A percentile compares a stretch with the other conserved stretches of the same genome.
phyloP scores from a whole-genome alignment of 2,888 invertebrate genomes.

The Eupithecia pulchellata region DNA sequence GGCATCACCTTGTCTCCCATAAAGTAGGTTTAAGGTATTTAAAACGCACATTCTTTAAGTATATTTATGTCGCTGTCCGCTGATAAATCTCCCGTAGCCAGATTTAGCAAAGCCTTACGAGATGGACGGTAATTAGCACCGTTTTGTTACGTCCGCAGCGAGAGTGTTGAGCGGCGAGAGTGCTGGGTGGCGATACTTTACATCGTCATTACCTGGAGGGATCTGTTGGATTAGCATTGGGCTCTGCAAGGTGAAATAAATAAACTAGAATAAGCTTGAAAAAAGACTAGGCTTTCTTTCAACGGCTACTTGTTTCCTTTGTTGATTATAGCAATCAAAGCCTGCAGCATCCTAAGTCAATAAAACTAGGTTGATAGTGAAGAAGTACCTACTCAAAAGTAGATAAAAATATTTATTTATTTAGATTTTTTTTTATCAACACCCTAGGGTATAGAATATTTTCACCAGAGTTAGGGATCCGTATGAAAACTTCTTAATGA shows the following conservation, averaged over 20 bases:
- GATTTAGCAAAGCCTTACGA: slow-evolving; percentile 64
- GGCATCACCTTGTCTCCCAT: slow-evolving; percentile 6
- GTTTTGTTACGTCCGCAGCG: slow-evolving; percentile 48
- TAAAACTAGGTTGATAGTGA: neutral
- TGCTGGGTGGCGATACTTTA: slow-evolving; percentile 40
- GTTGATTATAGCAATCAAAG: neutral
- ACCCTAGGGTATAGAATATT: too few relatives aligned
- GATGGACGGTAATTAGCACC: slow-evolving; percentile 61
- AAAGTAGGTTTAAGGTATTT: slow-evolving; percentile 38
- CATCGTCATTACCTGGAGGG: slow-evolving; percentile 45
- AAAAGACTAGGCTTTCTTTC: neutral
- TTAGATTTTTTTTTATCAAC: too few relatives aligned
- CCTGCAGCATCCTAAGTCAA: neutral
- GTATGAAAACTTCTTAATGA: too few relatives aligned
- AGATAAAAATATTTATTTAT: too few relatives aligned
- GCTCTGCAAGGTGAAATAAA: neutral
- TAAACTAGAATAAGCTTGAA: neutral
- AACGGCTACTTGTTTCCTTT: neutral
- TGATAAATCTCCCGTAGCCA: slow-evolving; percentile 57
- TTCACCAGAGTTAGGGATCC: too few relatives aligned
- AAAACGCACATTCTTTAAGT: slow-evolving; percentile 56
- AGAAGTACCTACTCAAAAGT: too few relatives aligned
- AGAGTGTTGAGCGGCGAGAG: slow-evolving; percentile 2
- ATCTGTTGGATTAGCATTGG: slow-evolving; percentile 9
- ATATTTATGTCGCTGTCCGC: slow-evolving; percentile 58